Base-by-base conservation (phyloP, 2,113 vertebrate species). In the Plecotus auritus region DNA sequence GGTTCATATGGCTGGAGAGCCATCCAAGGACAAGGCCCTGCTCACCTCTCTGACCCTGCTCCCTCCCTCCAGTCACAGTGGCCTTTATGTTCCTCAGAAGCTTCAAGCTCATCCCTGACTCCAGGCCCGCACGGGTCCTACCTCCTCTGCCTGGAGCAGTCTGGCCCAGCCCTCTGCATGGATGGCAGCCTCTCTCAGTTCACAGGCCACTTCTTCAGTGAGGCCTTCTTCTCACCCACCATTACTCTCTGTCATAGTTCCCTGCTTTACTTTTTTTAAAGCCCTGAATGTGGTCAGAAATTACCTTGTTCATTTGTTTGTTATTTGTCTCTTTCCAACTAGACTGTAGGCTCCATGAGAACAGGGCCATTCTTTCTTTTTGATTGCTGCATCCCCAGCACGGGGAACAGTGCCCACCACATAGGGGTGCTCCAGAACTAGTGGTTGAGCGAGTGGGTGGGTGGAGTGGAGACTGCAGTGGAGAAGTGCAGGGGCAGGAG, bases 61-160 rank as follows among this genome's bases (percentile, higher is more conserved):
- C 40, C 11, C 47, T n/a, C 37, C 32, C 13, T 26, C 64, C 8
- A 22, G 61, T n/a, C 17, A 10, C 49, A 8, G 28, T 32, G 26
- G 69, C 76, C 51, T 89, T 51, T 40, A 14, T 3, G 10, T 37
- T 54, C 78, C 78, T 72, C 13, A 67, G 61, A 77, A 4, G 4
- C 81, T 80, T 89, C 42, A 59, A 26, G 51, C 35, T 83, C 90
- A 66, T 80, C 87, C 70, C 88, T 95, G 92, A 93, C 76, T 86
- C 83, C 1, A 1, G 26, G 51, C 82, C 77, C 2, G 1, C 26
- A 32, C 2, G 11, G 78, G 67, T 92, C 89, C 40, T 40, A 5
- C 85, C 88, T 91, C 91, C 30, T 95, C 51, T 93, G 37, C 66
- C 64, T 86, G 91, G 80, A 69, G 80, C 11, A 59, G 56, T 7